Base-by-base conservation (phyloP, 2,888 invertebrate species). In the Caenorhabditis macrosperma region DNA sequence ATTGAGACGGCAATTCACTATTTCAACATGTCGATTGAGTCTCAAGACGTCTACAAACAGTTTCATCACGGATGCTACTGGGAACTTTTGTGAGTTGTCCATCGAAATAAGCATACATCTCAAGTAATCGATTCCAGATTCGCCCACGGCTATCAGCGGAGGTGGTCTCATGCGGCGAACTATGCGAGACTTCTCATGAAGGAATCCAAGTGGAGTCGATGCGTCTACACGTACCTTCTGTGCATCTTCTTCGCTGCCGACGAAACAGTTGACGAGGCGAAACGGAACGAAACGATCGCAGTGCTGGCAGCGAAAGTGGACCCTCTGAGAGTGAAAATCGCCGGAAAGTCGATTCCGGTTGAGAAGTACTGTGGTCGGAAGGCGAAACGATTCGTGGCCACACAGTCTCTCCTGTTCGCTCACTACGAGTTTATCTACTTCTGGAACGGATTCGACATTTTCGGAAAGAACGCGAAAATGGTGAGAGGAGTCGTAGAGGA, bases 331-430 rank as follows among this genome's bases (percentile, higher is more conserved):
- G 95, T 96, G 90, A 93, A 95, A 72, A 95, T 97, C 68, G 96
- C 97, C 33, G 97, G 98, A 0, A 97, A 97, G 92, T 97, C 97
- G 0, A 92, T 98, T 82, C 97, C 98, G 1, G 94, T 97, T 94
- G 97, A 98, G 91, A 98, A 98, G 91, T 97, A 97, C 92, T 94
- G 95, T 54, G 93, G 95, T n/a, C 94, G 94, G 90, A 95, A 95
- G 86, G 93, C 95, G 52, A 93, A 94, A 83, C 93, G 96, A 61
- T 97, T 94, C 91, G 93, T 93, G 80, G 93, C 93, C 41, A 95
- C 96, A 91, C 93, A 94, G 63, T 92, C 92, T 46, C 92, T 98
- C 26, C 91, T 94, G 5, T 92, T 97, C 85, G 96, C 97, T 0
- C 94, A 94, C 22, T 92, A 95, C 82, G 97, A 97, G 91, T 92